A percentile compares a stretch with the other conserved stretches of the same genome.
Conservation (phyloP, 2,797 vertebrate species). For the Hylomyscus alleni region DNA sequence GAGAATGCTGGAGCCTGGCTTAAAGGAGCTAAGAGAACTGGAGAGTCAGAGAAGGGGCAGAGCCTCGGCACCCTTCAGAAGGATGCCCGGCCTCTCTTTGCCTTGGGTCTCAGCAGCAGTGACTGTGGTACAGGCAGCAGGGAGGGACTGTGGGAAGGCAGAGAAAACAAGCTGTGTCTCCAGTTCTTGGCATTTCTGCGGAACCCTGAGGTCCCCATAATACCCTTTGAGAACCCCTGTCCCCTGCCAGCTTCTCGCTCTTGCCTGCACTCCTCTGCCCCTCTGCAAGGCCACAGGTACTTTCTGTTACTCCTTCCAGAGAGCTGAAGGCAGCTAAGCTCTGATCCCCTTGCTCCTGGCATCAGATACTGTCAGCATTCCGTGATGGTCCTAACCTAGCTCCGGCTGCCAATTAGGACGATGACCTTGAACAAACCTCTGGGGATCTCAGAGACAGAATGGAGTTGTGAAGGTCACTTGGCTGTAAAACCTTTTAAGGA, state of each 20-base stretch:
- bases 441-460: background rate
- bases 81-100: background rate
- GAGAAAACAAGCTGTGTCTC: background rate
- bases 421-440: conserved; percentile 43
- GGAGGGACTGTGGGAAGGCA: background rate
- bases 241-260: background rate
- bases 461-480: background rate
- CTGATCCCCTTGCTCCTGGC: background rate
- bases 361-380: background rate
- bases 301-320: background rate
- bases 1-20: background rate
- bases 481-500: conserved; percentile 61
- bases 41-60: no score
- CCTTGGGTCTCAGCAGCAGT: background rate
- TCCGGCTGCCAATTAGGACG: background rate
- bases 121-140: background rate
- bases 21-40: background rate
- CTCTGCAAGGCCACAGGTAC: background rate
- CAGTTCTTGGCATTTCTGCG: background rate
- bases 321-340: background rate
- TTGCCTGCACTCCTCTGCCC: background rate
- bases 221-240: background rate
- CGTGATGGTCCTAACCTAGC: background rate
- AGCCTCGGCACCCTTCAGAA: rapidly evolving
- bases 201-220: background rate